These are phyloP conservation scores for Eulimnadia texana DNA, from an alignment of 1,140 invertebrate species.

Conservation along the genomic window DNA sequence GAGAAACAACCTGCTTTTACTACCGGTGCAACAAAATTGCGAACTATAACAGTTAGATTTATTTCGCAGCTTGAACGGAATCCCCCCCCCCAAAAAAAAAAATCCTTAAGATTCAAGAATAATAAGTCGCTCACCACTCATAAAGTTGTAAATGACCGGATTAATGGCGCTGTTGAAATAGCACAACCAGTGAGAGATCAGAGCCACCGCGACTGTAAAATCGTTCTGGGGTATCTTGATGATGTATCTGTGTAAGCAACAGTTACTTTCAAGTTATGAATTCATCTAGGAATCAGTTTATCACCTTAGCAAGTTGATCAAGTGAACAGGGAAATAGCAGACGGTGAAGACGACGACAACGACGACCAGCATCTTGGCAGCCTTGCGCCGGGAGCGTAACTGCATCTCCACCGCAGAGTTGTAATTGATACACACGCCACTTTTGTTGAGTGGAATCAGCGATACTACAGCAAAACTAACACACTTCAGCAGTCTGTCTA, in stretches of 20 bases:
- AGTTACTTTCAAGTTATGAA: neutral
- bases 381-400: conserved; percentile 61
- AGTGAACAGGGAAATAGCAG: conserved; percentile 77
- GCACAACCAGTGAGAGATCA: conserved; percentile 61
- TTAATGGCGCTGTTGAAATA: conserved; percentile 80
- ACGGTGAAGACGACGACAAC: conserved; percentile 76
- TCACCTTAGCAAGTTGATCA: conserved; percentile 67
- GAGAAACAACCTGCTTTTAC: neutral
- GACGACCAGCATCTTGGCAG: conserved; percentile 84
- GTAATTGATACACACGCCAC: conserved; percentile 25
- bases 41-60: too few species aligned
- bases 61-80: neutral
- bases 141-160: conserved; percentile 85
- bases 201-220: conserved; percentile 40
- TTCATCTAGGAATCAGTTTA: too few species aligned
- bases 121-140: conserved; percentile 76
- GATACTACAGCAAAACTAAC: neutral
- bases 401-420: conserved; percentile 45
- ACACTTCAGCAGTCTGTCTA: too few species aligned
- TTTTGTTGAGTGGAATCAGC: conserved; percentile 8
- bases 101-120: too few species aligned
- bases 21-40: too few species aligned
- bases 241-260: conserved; percentile 36
- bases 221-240: conserved; percentile 44
- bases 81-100: too few species aligned